Evolutionary conservation across 2,888 invertebrate species (phyloP).

Genomic region (Eudemis profundana): DNA sequence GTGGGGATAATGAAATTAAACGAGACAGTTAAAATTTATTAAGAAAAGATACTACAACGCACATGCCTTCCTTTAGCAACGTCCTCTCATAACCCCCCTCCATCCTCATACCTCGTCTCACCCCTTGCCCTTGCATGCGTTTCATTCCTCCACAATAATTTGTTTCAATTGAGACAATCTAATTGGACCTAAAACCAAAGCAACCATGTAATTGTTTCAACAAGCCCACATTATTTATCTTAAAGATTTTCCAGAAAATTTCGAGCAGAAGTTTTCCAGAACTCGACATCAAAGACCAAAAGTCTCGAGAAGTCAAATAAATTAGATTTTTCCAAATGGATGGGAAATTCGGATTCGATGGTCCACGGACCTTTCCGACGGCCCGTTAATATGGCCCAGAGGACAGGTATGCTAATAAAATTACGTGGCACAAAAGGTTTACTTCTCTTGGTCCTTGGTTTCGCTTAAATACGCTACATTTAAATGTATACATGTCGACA

Average conservation of each 20-base stretch:
- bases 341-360: conserved; percentile 25
- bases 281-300: conserved; percentile 27
- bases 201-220: background rate
- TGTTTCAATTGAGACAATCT: background rate
- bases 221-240: background rate
- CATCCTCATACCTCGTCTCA: too few species aligned
- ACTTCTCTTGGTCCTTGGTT: conserved; percentile 18
- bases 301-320: conserved; percentile 32
- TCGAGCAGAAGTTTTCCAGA: background rate
- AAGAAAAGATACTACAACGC: too few species aligned
- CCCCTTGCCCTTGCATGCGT: too few species aligned
- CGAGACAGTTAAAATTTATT: too few species aligned
- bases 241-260: background rate
- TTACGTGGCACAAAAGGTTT: conserved; percentile 46
- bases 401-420: conserved; percentile 48
- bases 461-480: too few species aligned
- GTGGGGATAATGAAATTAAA: too few species aligned
- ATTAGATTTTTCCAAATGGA: conserved; percentile 44
- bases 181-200: background rate
- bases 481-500: too few species aligned
- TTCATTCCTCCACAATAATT: background rate
- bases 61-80: too few species aligned
- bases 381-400: conserved; percentile 44
- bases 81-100: too few species aligned
- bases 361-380: conserved; percentile 31